phyloP scores from a whole-genome alignment of 2,888 invertebrate species.

The Drosophila paranaensis region DNA sequence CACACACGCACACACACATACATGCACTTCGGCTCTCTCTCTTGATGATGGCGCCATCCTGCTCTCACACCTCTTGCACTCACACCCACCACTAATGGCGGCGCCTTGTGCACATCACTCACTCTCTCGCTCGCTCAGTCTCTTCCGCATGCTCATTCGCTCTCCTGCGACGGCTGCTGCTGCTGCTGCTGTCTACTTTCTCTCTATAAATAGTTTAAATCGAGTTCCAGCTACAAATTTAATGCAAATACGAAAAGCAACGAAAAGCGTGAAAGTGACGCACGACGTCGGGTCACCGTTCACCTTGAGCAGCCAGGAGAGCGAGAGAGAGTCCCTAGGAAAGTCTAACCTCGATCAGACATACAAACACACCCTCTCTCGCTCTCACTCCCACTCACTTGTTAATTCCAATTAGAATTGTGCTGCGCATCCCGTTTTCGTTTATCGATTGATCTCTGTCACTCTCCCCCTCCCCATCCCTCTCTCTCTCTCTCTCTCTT shows the following conservation, averaged over 20 bases:
- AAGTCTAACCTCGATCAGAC: constrained; percentile 14
- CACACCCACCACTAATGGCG: constrained; percentile 24
- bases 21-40: constrained; percentile 23
- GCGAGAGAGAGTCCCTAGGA: constrained; percentile 35
- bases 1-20: neutral
- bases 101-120: constrained; percentile 40
- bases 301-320: constrained; percentile 38
- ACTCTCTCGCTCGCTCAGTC: neutral
- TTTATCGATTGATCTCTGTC: neutral
- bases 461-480: neutral
- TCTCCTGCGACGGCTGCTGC: neutral
- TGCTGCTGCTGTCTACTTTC: constrained; percentile 58
- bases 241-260: constrained; percentile 56
- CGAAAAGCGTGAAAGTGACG: constrained; percentile 68
- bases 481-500: neutral
- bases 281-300: constrained; percentile 43
- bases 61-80: constrained; percentile 18
- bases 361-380: neutral
- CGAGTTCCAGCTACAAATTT: constrained; percentile 61
- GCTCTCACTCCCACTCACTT: neutral
- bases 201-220: constrained; percentile 76
- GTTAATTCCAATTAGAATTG: no score
- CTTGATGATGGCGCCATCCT: constrained; percentile 48
- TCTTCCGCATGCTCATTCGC: constrained; percentile 16
- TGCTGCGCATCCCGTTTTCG: neutral